Percentiles rank a stretch among this genome's conserved stretches.
Conservation (phyloP, 2,888 invertebrate species). For the Drosophila kuntzei region DNA sequence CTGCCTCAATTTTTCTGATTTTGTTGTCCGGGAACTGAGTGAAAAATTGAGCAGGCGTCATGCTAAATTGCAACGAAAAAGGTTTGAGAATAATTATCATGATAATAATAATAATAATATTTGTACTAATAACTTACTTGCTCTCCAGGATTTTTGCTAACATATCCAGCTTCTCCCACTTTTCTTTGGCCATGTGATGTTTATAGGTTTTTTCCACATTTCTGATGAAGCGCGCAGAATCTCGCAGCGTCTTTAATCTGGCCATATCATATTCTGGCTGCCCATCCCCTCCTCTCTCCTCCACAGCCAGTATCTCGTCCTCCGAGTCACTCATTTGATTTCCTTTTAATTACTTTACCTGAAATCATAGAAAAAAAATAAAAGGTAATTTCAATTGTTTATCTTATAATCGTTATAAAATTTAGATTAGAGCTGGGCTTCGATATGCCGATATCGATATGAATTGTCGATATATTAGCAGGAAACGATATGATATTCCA, state of each 20-base stretch:
- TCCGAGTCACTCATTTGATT: conserved; percentile 10
- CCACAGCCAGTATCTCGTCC: conserved; percentile 1
- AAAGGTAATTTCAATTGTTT: background rate
- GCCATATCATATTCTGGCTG: background rate
- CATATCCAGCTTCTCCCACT: conserved; percentile 75
- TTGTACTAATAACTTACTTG: conserved; percentile 51
- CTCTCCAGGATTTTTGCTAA: conserved; percentile 70
- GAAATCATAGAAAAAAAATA: background rate
- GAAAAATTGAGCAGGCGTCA: conserved; percentile 11
- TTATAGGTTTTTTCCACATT: conserved; percentile 87
- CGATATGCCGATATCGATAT: no score
- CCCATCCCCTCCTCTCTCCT: background rate
- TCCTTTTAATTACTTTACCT: background rate
- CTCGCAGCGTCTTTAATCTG: conserved; percentile 79
- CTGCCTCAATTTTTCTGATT: conserved; percentile 39
- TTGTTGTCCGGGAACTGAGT: conserved; percentile 5
- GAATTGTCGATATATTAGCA: no score
- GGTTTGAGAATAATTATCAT: background rate
- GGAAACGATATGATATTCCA: no score
- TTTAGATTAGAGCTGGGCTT: no score
- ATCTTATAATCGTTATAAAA: no score
- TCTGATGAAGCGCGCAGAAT: conserved; percentile 90
- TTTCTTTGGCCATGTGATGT: conserved; percentile 46
- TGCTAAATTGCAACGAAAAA: conserved; percentile 8
- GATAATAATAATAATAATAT: background rate